These are phyloP conservation scores for Cuculus canorus DNA, from an alignment of 2,797 vertebrate genomes.

Conservation along the genomic window DNA sequence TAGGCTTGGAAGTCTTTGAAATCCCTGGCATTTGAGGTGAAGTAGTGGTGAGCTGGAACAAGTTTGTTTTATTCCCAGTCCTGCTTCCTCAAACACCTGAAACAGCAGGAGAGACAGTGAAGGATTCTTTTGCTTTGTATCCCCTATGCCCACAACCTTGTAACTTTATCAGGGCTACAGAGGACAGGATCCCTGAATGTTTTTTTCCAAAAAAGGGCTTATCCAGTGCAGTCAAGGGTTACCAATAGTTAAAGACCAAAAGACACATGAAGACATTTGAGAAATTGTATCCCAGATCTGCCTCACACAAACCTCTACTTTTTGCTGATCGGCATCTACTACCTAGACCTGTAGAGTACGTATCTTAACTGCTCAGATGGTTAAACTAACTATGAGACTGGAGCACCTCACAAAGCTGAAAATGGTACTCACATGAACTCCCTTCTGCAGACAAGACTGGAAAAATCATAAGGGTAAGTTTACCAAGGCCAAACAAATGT, in stretches of 20 bases:
- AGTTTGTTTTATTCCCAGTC: not conserved
- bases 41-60: not conserved
- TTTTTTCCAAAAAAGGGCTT: not conserved
- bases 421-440: not conserved
- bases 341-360: not conserved
- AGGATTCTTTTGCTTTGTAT: not conserved
- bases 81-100: not conserved
- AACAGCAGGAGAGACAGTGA: not conserved
- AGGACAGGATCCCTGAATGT: not conserved
- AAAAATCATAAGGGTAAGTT: not conserved
- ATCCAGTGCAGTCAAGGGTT: not conserved
- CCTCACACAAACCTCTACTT: not conserved
- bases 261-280: not conserved
- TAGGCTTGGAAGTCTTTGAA: not conserved
- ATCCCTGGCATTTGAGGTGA: not conserved
- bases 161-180: not conserved
- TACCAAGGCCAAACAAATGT: fast-evolving
- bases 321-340: not conserved
- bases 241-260: not conserved
- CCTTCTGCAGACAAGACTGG: not conserved
- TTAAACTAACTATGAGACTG: not conserved
- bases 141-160: not conserved
- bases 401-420: not conserved
- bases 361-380: not conserved
- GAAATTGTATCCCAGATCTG: not conserved